Evolutionary conservation across 2,888 invertebrate genomes (phyloP), one percentile per base, ranked within the genome.

Genomic region (Celastrina argiolus): DNA sequence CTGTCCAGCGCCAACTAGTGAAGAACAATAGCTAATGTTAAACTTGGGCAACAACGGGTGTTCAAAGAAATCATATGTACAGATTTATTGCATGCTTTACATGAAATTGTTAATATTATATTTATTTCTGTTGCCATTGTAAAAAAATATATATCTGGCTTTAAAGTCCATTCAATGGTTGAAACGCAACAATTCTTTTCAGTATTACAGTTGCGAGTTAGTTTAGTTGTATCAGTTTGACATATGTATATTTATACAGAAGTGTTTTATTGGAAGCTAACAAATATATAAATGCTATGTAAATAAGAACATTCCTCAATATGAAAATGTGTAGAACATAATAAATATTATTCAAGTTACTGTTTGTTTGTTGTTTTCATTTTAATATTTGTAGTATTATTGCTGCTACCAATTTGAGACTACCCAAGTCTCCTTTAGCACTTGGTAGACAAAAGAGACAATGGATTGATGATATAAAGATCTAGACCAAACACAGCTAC

Each of bases 231-330:
- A 70, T 69, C 67, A 71, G 67, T 69, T 70, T 71, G 71, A 74
- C 51, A 74, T 72, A 71, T 79, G 80, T 81, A 78, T 76, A 78
- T 75, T 74, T 76, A 74, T 77, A 69, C 71, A 68, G 63, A 68
- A 67, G 74, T 74, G 75, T 73, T 75, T 81, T 83, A 85, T 84
- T 81, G 81, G 82, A 61, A 83, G 78, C 81, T 74, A 82, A 78
- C 78, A 80, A 82, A 65, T 42, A 51, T 42, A 58, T 65, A 65
- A 83, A 85, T 79, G 82, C 86, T 89, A 88, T 91, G 91, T 91
- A 91, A 90, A 91, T 91, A 91, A 88, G 86, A 88, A 91, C 91
- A 92, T 92, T 92, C 91, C 91, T 91, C 89, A 88, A 85, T 88
- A 84, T 83, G 39, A 87, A 91, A 85, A 90, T 85, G 88, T 87